Conservation (phyloP, 2,113 vertebrate species). For the Cyprinodon variegatus region DNA sequence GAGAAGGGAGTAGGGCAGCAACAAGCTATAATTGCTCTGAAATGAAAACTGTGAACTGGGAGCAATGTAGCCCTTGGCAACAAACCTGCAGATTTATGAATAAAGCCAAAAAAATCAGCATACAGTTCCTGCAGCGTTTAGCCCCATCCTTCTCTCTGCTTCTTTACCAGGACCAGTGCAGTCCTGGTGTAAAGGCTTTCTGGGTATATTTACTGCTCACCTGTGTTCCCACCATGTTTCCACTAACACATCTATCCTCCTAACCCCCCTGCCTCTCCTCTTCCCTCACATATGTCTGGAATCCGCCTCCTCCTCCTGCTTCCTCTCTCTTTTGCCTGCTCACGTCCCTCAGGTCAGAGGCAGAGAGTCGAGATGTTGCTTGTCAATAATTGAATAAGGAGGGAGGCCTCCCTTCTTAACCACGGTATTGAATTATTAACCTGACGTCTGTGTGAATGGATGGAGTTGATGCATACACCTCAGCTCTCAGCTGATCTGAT, state of each 20-base stretch:
- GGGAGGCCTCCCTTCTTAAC: conserved; percentile 64
- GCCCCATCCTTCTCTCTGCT: not conserved
- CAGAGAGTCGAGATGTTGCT: conserved; percentile 67
- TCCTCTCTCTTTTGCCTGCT: conserved; percentile 11
- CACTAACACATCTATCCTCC: too few species aligned
- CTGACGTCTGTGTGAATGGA: conserved; percentile 16
- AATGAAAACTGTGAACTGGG: conserved; percentile 4
- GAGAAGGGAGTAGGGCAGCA: not conserved
- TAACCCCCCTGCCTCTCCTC: not conserved
- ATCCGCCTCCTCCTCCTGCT: conserved; percentile 3
- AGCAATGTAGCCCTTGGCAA: conserved; percentile 2
- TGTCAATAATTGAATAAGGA: conserved; percentile 79
- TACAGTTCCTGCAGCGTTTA: not conserved
- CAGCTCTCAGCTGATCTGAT: not conserved
- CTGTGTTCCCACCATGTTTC: not conserved
- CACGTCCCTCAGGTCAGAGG: conserved; percentile 57
- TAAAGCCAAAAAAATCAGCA: not conserved
- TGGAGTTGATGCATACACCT: not conserved
- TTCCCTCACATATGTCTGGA: conserved; percentile 18
- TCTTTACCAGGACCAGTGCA: conserved; percentile 21
- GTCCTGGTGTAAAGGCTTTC: conserved; percentile 42
- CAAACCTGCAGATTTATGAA: not conserved
- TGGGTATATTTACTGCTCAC: conserved; percentile 11
- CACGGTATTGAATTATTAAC: conserved; percentile 74
- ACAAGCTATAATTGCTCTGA: not conserved